Evolutionary conservation across 2,888 invertebrate species (phyloP), one percentile per base, ranked within the genome.

Genomic region (Acrocyrtus sp.): DNA sequence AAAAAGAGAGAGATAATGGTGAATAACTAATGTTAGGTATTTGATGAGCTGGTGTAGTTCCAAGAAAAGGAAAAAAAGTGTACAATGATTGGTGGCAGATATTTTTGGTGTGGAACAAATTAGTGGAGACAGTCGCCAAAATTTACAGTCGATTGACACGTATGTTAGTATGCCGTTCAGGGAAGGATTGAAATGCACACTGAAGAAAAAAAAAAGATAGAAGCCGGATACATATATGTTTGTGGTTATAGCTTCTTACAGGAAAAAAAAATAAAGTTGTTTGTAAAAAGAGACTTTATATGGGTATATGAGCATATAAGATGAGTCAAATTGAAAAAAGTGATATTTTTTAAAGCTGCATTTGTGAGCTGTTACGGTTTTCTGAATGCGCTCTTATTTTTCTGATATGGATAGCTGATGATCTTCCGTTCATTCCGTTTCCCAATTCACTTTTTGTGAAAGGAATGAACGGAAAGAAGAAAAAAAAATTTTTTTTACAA

Each of bases 111-210:
- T 78, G 80, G 81, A 80, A 81, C 81, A 81, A 81, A 81, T 81
- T 81, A 80, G 80, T 75, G 76, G 78, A 80, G 80, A 81, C 81
- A 81, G 80, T 80, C 80, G 81, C 81, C 81, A 81, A 81, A 81
- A 81, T 81, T 81, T 81, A 81, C 81, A 81, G 81, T 79, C 81
- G 79, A 81, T 81, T 81, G 81, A 81, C 81, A 81, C 79, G 77
- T 80, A 79, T 79, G 81, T 80, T n/a, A n/a, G n/a, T n/a, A n/a
- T n/a, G n/a, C n/a, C n/a, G n/a, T n/a, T n/a, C n/a, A n/a, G 75
- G 77, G 77, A 51, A 57, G 50, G 68, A 65, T 57, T n/a, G n/a
- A n/a, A n/a, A n/a, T n/a, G n/a, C n/a, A n/a, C n/a, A n/a, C n/a
- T n/a, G n/a, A n/a, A n/a, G n/a, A n/a, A n/a, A n/a, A n/a, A n/a